Base-by-base conservation (phyloP, 2,113 vertebrate genomes). In the Psilopsiagon aymara region DNA sequence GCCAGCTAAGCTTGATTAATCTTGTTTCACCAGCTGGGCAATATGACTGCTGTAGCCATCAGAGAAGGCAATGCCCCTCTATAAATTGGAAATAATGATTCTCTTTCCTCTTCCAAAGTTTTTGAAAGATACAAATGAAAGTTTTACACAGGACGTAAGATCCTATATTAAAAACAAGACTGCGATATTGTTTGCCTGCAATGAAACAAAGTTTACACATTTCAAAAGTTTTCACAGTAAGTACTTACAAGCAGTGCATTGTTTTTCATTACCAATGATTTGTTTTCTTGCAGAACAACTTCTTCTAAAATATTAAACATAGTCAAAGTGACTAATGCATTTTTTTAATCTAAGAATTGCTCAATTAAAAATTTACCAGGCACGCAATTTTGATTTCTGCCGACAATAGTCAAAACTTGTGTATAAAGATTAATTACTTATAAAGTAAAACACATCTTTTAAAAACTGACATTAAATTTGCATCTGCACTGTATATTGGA, bases 301-400 rank as follows among this genome's bases (percentile, higher is more conserved):
- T 98, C 97, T 92, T 97, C 98, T 99, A 52, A 99, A 99, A 98
- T 98, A 98, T 99, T 99, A 79, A 99, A 98, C 89, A 96, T 94
- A 97, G 96, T 97, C 98, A 96, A 98, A 98, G 98, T 98, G 97
- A 98, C 98, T 99, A 99, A 99, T 99, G 99, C 98, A 98, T 98
- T 99, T 99, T 98, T 98, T 98, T 96, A 97, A 97, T 98, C 97
- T 96, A 96, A 96, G 97, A 98, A 98, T 97, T 97, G 96, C 97
- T 98, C 96, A 87, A 98, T 99, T 97, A 99, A 99, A 99, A 98
- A 99, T 99, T 99, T 98, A 99, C 97, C 97, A 97, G 95, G 97
- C 98, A 98, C 97, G 98, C 98, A 99, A 99, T 98, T 98, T 98
- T 98, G 98, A 99, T 99, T 98, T 98, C 98, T 98, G 97, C 97